A percentile compares a stretch with the other conserved stretches of the same genome.
Conservation (phyloP, 1,140 invertebrate species). For the Bombus impatiens region DNA sequence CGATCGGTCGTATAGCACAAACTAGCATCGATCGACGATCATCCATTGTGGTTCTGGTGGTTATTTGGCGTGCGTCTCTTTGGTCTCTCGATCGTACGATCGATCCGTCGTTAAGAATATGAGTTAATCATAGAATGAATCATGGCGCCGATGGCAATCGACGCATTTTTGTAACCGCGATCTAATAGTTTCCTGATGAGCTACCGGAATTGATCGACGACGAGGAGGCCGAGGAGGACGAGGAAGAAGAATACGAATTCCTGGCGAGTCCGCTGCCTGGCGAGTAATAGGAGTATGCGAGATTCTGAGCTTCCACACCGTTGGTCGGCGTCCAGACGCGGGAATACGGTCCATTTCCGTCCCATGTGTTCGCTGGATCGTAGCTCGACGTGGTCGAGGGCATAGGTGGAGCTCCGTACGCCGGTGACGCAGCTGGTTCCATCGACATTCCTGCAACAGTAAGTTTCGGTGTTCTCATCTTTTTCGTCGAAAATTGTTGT, state of each 20-base stretch:
- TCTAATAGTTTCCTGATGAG: constrained; percentile 78
- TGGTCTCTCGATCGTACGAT: constrained; percentile 57
- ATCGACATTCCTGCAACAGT: constrained; percentile 86
- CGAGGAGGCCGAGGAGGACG: constrained; percentile 81
- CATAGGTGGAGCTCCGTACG: constrained; percentile 84
- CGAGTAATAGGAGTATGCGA: constrained; percentile 91
- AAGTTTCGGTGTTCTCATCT: constrained; percentile 27
- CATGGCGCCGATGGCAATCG: neutral
- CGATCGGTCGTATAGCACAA: neutral
- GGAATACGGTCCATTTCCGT: constrained; percentile 87
- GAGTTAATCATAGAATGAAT: constrained; percentile 19
- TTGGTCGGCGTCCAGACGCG: constrained; percentile 87
- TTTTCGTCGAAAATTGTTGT: neutral
- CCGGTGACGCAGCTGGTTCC: constrained; percentile 83
- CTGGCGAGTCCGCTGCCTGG: constrained; percentile 83
- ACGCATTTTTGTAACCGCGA: neutral
- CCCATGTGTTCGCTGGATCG: constrained; percentile 84
- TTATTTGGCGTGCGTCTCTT: constrained; percentile 70
- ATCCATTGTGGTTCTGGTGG: constrained; percentile 3
- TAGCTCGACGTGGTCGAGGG: constrained; percentile 84
- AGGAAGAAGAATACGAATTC: constrained; percentile 81
- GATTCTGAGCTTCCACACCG: constrained; percentile 83
- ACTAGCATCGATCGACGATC: constrained; percentile 31
- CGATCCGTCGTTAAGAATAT: constrained; percentile 38
- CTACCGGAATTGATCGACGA: constrained; percentile 82